Conservation (phyloP, 2,888 invertebrate genomes). For the Halictus quadricinctus region DNA sequence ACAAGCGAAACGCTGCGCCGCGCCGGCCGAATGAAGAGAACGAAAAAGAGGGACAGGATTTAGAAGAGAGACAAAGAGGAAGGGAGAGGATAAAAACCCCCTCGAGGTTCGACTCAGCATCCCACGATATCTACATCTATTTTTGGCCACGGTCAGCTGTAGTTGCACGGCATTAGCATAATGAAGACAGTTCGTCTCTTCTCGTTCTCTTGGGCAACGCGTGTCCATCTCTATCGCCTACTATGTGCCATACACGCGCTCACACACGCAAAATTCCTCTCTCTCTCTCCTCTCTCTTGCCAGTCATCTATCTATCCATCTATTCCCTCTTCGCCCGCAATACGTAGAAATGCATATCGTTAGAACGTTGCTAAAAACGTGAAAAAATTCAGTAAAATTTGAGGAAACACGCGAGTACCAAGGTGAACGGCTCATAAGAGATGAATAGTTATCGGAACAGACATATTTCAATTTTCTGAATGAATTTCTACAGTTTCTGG, state of each 20-base stretch:
- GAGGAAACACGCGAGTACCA: constrained; percentile 27
- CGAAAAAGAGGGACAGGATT: constrained; percentile 31
- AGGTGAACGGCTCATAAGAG: background rate
- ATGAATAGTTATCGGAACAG: background rate
- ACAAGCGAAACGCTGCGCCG: constrained; percentile 63
- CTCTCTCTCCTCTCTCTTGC: constrained; percentile 28
- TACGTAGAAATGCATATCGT: constrained; percentile 56
- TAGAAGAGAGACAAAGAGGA: constrained; percentile 38
- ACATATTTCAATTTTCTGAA: background rate
- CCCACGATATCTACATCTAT: constrained; percentile 77
- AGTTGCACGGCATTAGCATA: constrained; percentile 79
- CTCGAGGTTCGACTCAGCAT: constrained; percentile 68
- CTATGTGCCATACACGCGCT: constrained; percentile 42
- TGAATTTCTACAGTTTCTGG: background rate
- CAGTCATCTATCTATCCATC: constrained; percentile 54
- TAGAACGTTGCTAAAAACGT: constrained; percentile 51
- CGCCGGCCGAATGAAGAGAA: constrained; percentile 45
- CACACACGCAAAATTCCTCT: background rate
- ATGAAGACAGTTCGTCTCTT: constrained; percentile 74
- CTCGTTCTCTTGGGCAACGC: constrained; percentile 53
- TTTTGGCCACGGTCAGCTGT: constrained; percentile 78
- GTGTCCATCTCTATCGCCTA: constrained; percentile 67
- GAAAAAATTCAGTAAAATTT: constrained; percentile 15
- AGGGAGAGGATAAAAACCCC: constrained; percentile 64
- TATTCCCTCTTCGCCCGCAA: constrained; percentile 36